Conservation (phyloP, 2,113 vertebrate genomes). For the Hemichromis elongatus region DNA sequence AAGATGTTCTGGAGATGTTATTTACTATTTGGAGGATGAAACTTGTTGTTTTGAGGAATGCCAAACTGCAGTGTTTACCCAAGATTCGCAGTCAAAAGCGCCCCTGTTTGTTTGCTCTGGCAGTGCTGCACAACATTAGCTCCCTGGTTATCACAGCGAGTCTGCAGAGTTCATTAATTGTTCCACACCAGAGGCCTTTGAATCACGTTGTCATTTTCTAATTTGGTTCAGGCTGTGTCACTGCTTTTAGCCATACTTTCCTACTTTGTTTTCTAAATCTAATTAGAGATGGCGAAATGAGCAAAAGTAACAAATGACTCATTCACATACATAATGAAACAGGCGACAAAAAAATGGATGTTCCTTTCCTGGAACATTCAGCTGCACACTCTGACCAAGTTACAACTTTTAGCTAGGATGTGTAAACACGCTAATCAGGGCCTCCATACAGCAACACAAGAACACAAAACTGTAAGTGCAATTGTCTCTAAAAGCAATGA, state of each 20-base stretch:
- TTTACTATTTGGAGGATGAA: not conserved
- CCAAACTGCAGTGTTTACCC: conserved; percentile 27
- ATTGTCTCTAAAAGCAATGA: not conserved
- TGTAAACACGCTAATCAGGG: not conserved
- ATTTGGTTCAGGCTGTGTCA: conserved; percentile 40
- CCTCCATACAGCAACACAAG: not conserved
- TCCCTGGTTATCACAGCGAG: conserved; percentile 31
- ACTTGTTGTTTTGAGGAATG: not conserved
- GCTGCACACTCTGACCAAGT: not conserved
- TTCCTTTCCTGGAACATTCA: not conserved
- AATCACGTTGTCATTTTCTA: conserved; percentile 54
- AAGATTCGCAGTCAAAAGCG: conserved; percentile 7
- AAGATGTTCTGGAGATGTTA: not conserved
- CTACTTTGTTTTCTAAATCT: conserved; percentile 49
- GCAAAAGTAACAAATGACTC: conserved; percentile 28
- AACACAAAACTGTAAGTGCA: not conserved
- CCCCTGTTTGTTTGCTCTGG: conserved; percentile 28
- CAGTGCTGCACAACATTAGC: not conserved
- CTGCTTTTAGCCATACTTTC: conserved; percentile 43
- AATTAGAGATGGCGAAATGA: conserved; percentile 43
- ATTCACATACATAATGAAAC: conserved; percentile 15
- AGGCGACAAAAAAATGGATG: not conserved
- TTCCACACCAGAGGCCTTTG: conserved; percentile 42
- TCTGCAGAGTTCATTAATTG: conserved; percentile 54
- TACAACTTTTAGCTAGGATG: not conserved